Conservation (phyloP, 2,888 invertebrate species). For the Caenorhabditis plicata region DNA sequence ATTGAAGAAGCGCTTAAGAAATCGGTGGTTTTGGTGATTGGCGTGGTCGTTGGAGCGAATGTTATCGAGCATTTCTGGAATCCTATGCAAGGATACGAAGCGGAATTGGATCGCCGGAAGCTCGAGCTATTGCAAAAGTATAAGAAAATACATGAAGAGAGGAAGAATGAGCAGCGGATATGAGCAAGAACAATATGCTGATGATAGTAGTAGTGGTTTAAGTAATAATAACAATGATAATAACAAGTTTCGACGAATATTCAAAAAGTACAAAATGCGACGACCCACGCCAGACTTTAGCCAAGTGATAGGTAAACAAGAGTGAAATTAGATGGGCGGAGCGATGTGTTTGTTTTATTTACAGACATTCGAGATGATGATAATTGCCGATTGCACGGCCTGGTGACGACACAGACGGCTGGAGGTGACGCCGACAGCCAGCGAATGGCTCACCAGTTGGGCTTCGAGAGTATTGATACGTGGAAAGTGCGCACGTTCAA, state of each 20-base stretch:
- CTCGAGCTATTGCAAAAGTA: conserved; percentile 49
- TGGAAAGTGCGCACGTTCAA: conserved; percentile 48
- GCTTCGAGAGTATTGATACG: no score
- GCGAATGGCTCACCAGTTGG: no score
- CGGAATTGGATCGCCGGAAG: conserved; percentile 52
- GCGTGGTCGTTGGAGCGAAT: conserved; percentile 52
- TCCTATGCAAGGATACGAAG: conserved; percentile 52
- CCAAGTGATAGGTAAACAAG: no score
- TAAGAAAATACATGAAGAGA: conserved; percentile 44
- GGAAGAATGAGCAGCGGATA: conserved; percentile 2
- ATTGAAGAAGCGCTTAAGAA: conserved; percentile 51
- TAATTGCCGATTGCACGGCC: neutral
- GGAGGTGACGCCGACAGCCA: no score
- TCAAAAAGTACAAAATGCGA: conserved; percentile 81
- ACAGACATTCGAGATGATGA: neutral
- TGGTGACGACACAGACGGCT: no score
- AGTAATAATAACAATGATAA: conserved; percentile 1
- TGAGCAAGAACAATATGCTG: conserved; percentile 8
- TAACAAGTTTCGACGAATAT: conserved; percentile 73
- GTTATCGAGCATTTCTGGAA: conserved; percentile 46
- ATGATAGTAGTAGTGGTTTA: neutral
- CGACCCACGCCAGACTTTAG: conserved; percentile 73
- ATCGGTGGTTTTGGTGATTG: conserved; percentile 41
- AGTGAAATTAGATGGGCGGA: no score
- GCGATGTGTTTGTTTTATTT: no score